Evolutionary conservation across 2,113 vertebrate genomes (phyloP).

Genomic region (Chiloscyllium plagiosum): DNA sequence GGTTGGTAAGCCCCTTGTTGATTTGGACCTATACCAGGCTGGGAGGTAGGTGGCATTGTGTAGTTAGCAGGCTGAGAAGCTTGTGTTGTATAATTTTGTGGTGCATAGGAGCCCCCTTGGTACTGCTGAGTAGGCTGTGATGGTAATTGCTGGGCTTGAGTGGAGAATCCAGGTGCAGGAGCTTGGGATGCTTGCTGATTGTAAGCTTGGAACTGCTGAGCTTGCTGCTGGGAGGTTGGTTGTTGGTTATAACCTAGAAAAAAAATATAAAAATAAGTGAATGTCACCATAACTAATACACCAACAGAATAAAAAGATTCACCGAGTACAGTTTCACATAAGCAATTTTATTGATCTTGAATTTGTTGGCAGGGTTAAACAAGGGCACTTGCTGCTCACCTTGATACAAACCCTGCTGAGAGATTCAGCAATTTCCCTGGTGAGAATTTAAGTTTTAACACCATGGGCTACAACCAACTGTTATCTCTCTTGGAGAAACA

Average conservation of each 20-base stretch:
- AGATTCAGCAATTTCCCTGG: not conserved
- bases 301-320: not conserved
- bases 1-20: slow-evolving; percentile 71
- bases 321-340: not conserved
- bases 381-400: too few relatives aligned
- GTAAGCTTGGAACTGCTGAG: slow-evolving; percentile 88
- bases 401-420: not conserved
- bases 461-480: not conserved
- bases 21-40: slow-evolving; percentile 60
- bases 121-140: slow-evolving; percentile 77
- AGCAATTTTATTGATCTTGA: not conserved
- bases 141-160: slow-evolving; percentile 65
- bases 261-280: slow-evolving; percentile 41
- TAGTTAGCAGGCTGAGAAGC: slow-evolving; percentile 78
- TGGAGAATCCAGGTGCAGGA: slow-evolving; percentile 61
- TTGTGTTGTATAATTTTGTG: slow-evolving; percentile 86
- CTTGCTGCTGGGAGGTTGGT: slow-evolving; percentile 67
- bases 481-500: not conserved
- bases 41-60: slow-evolving; percentile 69
- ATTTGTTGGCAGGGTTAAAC: not conserved
- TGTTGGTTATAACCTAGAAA: slow-evolving; percentile 74
- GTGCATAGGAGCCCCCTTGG: slow-evolving; percentile 70
- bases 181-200: slow-evolving; percentile 73
- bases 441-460: too few relatives aligned
- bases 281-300: not conserved